phyloP scores from a whole-genome alignment of 2,113 vertebrate genomes.

The Gasterosteus nipponicus region DNA sequence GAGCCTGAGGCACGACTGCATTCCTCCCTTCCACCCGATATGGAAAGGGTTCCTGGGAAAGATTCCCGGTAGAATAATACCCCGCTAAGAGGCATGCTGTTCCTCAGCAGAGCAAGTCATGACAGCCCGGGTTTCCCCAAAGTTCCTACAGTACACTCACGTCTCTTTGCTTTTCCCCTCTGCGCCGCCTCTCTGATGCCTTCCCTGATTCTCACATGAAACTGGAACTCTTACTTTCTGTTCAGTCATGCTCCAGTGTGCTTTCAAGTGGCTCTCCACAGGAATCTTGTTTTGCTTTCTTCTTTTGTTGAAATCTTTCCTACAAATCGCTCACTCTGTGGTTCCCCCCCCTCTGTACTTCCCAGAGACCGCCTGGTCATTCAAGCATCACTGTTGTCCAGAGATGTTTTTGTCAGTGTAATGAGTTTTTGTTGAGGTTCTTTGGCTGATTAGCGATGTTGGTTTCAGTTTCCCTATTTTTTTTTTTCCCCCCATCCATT shows the following conservation, averaged over 20 bases:
- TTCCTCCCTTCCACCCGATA: constrained; percentile 52
- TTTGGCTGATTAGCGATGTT: constrained; percentile 1
- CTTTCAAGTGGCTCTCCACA: constrained; percentile 42
- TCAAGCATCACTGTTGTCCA: constrained; percentile 13
- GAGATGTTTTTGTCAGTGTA: background rate
- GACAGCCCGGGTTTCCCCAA: constrained; percentile 39
- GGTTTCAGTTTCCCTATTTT: background rate
- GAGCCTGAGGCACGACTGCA: constrained; percentile 44
- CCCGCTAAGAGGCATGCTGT: constrained; percentile 25
- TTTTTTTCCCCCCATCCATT: background rate
- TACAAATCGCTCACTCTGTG: constrained; percentile 14
- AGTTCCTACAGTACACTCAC: constrained; percentile 21
- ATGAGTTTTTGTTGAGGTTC: constrained; percentile 6
- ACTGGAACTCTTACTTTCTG: constrained; percentile 31
- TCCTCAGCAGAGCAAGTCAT: constrained; percentile 28
- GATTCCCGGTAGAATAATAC: constrained; percentile 29
- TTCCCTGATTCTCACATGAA: constrained; percentile 34
- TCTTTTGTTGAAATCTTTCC: constrained; percentile 33
- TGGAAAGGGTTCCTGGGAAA: constrained; percentile 59
- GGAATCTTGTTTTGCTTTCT: constrained; percentile 50
- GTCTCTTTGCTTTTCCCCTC: constrained; percentile 24
- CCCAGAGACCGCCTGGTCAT: constrained; percentile 27
- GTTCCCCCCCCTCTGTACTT: background rate
- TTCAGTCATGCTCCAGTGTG: constrained; percentile 20
- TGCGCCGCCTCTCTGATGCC: constrained; percentile 10